Conservation (phyloP, 1,140 invertebrate species). For the Phymastichus coffea region DNA sequence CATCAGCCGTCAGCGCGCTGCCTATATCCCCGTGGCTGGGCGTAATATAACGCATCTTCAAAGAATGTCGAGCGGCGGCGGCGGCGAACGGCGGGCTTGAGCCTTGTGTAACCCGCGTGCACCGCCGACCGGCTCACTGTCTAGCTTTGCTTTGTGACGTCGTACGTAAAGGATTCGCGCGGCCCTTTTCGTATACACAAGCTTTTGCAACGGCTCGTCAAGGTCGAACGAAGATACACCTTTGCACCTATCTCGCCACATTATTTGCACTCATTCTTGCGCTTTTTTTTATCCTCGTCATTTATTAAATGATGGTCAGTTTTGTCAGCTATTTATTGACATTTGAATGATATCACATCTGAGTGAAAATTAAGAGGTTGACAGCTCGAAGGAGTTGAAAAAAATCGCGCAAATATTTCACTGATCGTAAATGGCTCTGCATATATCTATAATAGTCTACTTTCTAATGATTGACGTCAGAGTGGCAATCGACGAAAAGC, state of each 20-base stretch:
- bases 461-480: constrained; percentile 9
- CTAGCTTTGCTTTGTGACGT: constrained; percentile 42
- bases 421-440: no score
- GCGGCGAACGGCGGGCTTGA: no score
- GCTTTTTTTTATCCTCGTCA: constrained; percentile 1
- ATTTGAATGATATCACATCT: constrained; percentile 1
- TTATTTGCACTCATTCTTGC: constrained; percentile 12
- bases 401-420: no score
- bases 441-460: no score
- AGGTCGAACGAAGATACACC: no score
- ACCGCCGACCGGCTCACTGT: no score
- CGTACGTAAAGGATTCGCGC: constrained; percentile 40
- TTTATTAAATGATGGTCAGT: no score
- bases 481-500: constrained; percentile 9
- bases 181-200: constrained; percentile 4
- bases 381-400: no score
- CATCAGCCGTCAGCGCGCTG: background rate
- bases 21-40: background rate
- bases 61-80: constrained; percentile 9
- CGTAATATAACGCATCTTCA: constrained; percentile 12
- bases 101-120: constrained; percentile 24
- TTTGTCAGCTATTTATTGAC: no score
- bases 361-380: no score
- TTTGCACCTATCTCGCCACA: background rate
- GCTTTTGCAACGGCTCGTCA: background rate